These are phyloP conservation scores for Branchinecta sandiegonensis DNA, from an alignment of 2,888 invertebrate genomes.

Conservation along the genomic window DNA sequence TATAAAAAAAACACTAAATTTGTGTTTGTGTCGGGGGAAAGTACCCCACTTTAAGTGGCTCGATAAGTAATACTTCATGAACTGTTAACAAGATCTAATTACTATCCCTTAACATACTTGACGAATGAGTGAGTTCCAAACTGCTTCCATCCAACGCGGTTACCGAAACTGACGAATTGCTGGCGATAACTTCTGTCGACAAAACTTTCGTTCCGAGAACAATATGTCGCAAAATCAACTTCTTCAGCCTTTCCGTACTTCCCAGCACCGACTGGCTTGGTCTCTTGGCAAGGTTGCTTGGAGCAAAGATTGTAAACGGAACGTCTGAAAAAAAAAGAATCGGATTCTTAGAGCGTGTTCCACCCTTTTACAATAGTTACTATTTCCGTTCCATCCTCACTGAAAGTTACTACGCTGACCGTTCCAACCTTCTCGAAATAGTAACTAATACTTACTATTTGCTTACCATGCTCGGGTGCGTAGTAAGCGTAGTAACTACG, in stretches of 20 bases:
- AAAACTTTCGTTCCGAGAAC: conserved; percentile 42
- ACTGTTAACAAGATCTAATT: too few relatives aligned
- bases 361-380: too few relatives aligned
- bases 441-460: too few relatives aligned
- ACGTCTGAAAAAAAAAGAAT: conserved; percentile 19
- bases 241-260: conserved; percentile 39
- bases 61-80: too few relatives aligned
- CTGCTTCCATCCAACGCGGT: neutral
- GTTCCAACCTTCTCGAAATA: too few relatives aligned
- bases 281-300: conserved; percentile 31
- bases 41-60: too few relatives aligned
- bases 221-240: conserved; percentile 45
- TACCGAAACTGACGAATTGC: neutral
- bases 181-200: conserved; percentile 13
- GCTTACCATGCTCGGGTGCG: too few relatives aligned
- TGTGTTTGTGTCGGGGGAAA: conserved; percentile 31
- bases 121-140: neutral
- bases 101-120: neutral
- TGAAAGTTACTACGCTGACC: too few relatives aligned
- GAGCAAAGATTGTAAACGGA: conserved; percentile 24
- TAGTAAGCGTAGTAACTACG: too few relatives aligned
- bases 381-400: too few relatives aligned
- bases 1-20: conserved; percentile 13
- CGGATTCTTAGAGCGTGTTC: neutral
- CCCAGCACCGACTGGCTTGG: conserved; percentile 28